Base-by-base conservation (phyloP, 2,888 invertebrate species). In the Mythimna vitellina region DNA sequence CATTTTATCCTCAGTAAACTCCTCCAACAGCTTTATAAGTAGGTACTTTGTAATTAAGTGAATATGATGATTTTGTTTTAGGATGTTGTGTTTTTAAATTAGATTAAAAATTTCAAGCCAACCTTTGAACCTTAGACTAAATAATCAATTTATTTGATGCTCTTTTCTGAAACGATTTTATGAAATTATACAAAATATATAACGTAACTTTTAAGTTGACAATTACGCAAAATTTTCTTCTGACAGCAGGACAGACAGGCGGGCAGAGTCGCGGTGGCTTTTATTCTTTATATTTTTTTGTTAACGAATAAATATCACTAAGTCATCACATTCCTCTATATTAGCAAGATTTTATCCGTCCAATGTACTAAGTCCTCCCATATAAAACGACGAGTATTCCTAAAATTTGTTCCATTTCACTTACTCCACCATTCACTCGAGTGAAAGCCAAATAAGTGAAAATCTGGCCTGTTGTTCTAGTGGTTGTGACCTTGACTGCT, bases 371-470 rank as follows among this genome's bases (percentile, higher is more conserved):
- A 25, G n/a, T 14, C 8, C 22, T 22, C 51, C 60, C 20, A 60
- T 22, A 9, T 29, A 29, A 29, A 29, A 56, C 56, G 49, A 65
- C 29, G 57, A 53, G n/a, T n/a, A 17, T 35, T 49, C 3, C 6
- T 7, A 66, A 66, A 66, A 54, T 38, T 65, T 9, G n/a, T 58
- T 60, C 12, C n/a, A 22, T 62, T 51, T 42, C n/a, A 56, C 64
- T 69, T 56, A 17, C 42, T 25, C 22, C 8, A 35, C n/a, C 35
- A 10, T 32, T 51, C 8, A 42, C 12, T 38, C 38, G 20, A 65
- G 51, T 46, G 51, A 76, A 76, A 76, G 64, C 32, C 22, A 35
- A 25, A 51, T 12, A n/a, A 14, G 10, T 12, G 63, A 14, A 38
- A 60, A 73, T 62, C 3, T 29, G 29, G 3, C 29, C 1, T 29